A percentile compares a stretch with the other conserved stretches of the same genome.
These are phyloP conservation scores for Parazoanthus darwini DNA, from an alignment of 92 coral and sea anemone species.

Conservation along the genomic window DNA sequence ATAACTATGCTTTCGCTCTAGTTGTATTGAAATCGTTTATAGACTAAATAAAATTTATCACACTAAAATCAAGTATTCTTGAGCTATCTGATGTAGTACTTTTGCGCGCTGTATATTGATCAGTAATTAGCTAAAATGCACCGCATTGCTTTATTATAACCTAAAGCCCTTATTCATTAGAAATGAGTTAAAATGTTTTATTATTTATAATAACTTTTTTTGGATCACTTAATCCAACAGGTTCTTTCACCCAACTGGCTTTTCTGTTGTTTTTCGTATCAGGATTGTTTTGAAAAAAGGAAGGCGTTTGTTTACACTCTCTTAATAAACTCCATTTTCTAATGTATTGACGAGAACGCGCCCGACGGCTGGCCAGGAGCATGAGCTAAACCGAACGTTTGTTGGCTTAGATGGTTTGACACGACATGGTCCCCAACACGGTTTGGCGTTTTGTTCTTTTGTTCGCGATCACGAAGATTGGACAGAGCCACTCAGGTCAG, in stretches of 20 bases:
- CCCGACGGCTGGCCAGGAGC: not conserved
- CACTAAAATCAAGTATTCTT: not conserved
- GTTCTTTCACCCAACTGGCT: not conserved
- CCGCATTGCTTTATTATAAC: not conserved
- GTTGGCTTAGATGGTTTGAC: not conserved
- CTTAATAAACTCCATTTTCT: not conserved
- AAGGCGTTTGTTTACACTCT: not conserved
- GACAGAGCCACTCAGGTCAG: constrained; percentile 26
- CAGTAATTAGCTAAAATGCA: not conserved
- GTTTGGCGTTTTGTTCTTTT: not conserved
- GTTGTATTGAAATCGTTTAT: not conserved
- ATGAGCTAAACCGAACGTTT: not conserved
- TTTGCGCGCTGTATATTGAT: not conserved
- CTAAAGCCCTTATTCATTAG: constrained; percentile 26
- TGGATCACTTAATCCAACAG: not conserved
- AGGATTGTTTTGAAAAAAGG: not conserved
- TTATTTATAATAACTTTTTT: constrained; percentile 10
- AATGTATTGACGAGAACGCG: not conserved
- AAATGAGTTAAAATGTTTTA: constrained; percentile 37
- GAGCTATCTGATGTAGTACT: not conserved
- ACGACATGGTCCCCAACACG: not conserved
- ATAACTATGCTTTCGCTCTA: not conserved
- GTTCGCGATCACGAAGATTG: constrained; percentile 6
- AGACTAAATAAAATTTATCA: not conserved
- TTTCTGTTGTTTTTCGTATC: not conserved